Base-by-base conservation (phyloP, 1,140 invertebrate genomes). In the Musca vetustissima region DNA sequence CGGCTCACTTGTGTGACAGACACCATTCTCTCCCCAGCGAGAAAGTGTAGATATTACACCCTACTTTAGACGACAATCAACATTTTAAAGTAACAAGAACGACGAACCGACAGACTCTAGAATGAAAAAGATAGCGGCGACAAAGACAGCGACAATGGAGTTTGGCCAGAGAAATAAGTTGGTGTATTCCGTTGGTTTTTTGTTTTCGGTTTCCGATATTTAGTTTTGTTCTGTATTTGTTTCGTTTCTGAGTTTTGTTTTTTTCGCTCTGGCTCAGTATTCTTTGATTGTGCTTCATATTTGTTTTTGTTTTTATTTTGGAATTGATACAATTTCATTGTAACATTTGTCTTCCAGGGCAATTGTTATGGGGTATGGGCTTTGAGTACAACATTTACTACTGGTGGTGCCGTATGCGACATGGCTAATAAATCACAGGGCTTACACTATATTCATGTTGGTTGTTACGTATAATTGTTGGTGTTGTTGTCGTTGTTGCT, bases 391-490 rank as follows among this genome's bases (percentile, higher is more conserved):
- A 59, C 36, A 59, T 59, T 24, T 59, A 59, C 28, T 61, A 21
- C 57, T 61, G 36, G 28, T 61, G 57, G 57, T 61, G 43, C 64
- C 64, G 64, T 50, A 65, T 65, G 64, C 64, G 64, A 65, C 64
- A 65, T 50, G 64, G 57, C 43, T 65, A 65, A 65, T 65, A 65
- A 65, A 65, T 65, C 64, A 65, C 64, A 25, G 24, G 64, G 64
- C 48, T 65, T 65, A 65, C 64, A 49, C 64, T 50, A 49, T 65
- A 50, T 61, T 43, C 28, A 36, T 36, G 28, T 36, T 61, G 36
- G 36, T 43, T 43, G 36, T 43, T 43, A 43, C 36, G 36, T 43
- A 43, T 11, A 13, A 43, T 43, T 43, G 17, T 36, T 36, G 55
- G 22, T 15, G 48, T 15, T 15, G 4, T 49, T 49, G n/a, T 52